phyloP scores from a whole-genome alignment of 2,113 vertebrate species.

The Uropsilus gracilis region DNA sequence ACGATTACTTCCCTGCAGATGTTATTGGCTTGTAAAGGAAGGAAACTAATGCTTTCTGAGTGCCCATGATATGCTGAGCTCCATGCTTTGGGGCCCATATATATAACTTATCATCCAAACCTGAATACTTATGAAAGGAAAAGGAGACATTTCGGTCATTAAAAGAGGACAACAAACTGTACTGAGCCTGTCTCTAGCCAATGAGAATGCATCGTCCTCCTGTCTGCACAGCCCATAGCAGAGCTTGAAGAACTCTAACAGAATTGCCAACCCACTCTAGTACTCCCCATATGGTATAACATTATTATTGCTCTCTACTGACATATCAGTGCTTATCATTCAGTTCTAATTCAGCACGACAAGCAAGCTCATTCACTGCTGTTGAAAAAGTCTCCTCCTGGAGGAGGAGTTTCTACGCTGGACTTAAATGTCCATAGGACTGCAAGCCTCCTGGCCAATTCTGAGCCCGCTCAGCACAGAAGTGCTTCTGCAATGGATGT shows the following conservation, averaged over 20 bases:
- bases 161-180: neutral
- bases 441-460: neutral
- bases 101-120: neutral
- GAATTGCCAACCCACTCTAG: neutral
- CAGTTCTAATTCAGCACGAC: slow-evolving; percentile 58
- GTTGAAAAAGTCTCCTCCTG: slow-evolving; percentile 40
- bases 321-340: slow-evolving; percentile 58
- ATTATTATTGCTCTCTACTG: slow-evolving; percentile 58
- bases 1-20: neutral
- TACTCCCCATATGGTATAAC: neutral
- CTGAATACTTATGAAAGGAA: neutral
- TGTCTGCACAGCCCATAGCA: neutral
- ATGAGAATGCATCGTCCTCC: neutral
- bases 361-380: slow-evolving; percentile 41
- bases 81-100: neutral
- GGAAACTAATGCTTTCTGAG: neutral
- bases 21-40: neutral
- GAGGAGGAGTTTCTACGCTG: neutral
- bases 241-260: slow-evolving; percentile 33
- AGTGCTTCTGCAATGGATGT: neutral
- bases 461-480: neutral
- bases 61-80: neutral
- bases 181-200: neutral
- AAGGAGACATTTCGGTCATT: neutral
- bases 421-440: neutral